Evolutionary conservation across 2,113 vertebrate genomes (phyloP).

Genomic region (Mobula birostris): DNA sequence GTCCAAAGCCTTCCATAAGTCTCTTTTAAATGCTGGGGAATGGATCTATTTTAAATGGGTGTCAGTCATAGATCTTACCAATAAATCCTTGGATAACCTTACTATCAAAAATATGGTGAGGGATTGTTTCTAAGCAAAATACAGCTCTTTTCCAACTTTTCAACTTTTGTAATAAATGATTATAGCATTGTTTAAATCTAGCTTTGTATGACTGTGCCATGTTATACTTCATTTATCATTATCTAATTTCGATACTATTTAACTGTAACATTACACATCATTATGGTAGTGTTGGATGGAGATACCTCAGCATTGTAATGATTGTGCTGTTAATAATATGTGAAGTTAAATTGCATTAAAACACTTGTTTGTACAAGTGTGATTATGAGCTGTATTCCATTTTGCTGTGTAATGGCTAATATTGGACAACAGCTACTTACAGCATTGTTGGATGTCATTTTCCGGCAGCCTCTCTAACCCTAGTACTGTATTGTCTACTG

Average conservation of each 20-base stretch:
- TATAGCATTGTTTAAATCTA: neutral
- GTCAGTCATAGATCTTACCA: neutral
- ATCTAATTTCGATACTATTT: neutral
- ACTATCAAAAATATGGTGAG: neutral
- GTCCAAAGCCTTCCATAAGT: neutral
- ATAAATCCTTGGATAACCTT: neutral
- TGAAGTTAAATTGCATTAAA: too few relatives aligned
- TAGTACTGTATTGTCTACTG: too few relatives aligned
- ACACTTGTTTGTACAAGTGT: too few relatives aligned
- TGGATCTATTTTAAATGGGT: neutral
- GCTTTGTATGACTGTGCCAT: neutral
- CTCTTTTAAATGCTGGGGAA: neutral
- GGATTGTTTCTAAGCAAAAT: neutral
- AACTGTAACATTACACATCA: neutral
- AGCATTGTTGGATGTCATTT: too few relatives aligned
- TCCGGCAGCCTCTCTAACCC: too few relatives aligned
- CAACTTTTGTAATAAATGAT: neutral
- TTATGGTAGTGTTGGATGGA: neutral
- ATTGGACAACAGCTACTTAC: too few relatives aligned
- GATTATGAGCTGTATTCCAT: too few relatives aligned
- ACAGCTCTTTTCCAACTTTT: neutral
- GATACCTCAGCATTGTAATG: neutral
- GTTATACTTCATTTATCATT: neutral
- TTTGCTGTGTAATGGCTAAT: too few relatives aligned
- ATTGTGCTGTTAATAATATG: too few relatives aligned